Evolutionary conservation across 2,797 vertebrate species (phyloP).

Genomic region (Rhynchonycteris naso): DNA sequence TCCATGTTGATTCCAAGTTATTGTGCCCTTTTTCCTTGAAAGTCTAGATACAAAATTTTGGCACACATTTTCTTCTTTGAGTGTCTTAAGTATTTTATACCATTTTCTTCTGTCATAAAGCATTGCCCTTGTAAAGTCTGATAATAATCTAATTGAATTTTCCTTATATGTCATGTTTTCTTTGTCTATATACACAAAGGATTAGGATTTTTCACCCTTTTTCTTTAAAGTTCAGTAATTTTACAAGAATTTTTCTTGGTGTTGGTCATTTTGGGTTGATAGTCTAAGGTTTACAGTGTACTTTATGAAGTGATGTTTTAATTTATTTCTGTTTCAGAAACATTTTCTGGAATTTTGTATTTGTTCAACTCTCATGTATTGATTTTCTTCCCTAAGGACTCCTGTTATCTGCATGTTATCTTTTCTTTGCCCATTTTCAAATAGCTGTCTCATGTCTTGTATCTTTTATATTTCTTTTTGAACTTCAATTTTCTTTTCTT

Average conservation of each 20-base stretch:
- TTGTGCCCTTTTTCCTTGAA: background rate
- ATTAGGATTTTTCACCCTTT: background rate
- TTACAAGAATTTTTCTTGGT: background rate
- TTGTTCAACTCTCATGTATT: background rate
- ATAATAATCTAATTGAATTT: background rate
- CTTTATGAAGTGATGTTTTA: background rate
- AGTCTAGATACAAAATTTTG: background rate
- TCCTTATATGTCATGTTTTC: background rate
- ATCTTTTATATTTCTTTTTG: background rate
- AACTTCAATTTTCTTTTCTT: background rate
- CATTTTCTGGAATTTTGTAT: background rate
- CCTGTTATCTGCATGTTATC: background rate
- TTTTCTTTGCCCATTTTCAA: background rate
- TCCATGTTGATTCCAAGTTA: background rate
- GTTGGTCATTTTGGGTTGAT: background rate
- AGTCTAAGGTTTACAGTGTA: background rate
- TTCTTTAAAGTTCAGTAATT: constrained; percentile 33
- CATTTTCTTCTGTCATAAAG: constrained; percentile 9
- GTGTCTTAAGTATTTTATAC: background rate
- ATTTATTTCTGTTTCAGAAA: background rate
- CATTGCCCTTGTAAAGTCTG: background rate
- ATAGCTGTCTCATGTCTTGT: background rate
- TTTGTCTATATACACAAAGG: background rate
- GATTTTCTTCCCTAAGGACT: background rate
- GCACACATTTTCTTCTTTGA: background rate